These are phyloP conservation scores for Acanthornis magna DNA, from an alignment of 2,797 vertebrate genomes.

Conservation along the genomic window DNA sequence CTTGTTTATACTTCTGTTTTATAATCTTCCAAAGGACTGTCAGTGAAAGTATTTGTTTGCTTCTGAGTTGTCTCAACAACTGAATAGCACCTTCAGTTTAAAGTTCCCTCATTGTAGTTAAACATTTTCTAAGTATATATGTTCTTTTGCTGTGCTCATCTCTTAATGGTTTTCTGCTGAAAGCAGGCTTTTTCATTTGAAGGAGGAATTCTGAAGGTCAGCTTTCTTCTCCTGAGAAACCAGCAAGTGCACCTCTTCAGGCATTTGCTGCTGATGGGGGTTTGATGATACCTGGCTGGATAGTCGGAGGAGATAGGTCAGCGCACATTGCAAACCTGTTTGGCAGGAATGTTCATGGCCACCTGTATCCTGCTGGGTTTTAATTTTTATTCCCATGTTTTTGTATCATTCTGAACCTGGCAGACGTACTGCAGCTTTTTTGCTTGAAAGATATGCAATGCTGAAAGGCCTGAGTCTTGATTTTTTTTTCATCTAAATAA, in stretches of 20 bases:
- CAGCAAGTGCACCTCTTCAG: constrained; percentile 17
- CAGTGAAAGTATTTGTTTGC: not conserved
- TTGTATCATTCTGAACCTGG: not conserved
- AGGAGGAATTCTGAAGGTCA: constrained; percentile 16
- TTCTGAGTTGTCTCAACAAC: not conserved
- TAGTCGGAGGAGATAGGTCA: constrained; percentile 20
- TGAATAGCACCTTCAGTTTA: not conserved
- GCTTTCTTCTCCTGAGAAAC: constrained; percentile 13
- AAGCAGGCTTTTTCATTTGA: not conserved
- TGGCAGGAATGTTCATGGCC: not conserved
- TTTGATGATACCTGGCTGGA: not conserved
- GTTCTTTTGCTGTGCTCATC: not conserved
- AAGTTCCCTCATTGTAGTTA: not conserved
- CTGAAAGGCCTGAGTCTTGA: not conserved
- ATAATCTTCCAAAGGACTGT: not conserved
- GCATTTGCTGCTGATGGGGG: not conserved
- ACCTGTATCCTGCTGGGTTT: not conserved
- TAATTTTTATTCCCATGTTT: not conserved
- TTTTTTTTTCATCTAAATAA: not conserved
- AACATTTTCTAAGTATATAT: not conserved
- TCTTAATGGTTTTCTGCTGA: not conserved
- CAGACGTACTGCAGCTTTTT: not conserved
- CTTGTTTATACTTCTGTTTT: not conserved
- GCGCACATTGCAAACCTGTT: not conserved
- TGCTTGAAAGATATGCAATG: not conserved